Evolutionary conservation across 2,113 vertebrate genomes (phyloP).

Genomic region (Thunnus maccoyii): DNA sequence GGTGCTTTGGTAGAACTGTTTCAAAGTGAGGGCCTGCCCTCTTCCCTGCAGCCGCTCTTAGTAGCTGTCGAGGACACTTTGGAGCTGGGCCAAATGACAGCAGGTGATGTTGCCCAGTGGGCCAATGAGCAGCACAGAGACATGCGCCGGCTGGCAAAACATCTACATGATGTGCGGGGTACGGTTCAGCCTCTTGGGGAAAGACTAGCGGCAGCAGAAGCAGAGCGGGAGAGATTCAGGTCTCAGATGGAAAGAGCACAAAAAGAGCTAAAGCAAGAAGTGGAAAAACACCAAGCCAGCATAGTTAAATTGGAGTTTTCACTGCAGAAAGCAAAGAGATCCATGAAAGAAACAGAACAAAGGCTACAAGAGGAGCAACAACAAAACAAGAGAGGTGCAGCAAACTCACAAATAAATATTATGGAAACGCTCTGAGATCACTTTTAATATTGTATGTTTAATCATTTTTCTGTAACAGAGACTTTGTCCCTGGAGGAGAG

Average conservation of each 20-base stretch:
- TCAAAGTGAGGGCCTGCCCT: slow-evolving; percentile 90
- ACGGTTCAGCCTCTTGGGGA: slow-evolving; percentile 85
- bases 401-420: neutral
- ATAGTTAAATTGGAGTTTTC: slow-evolving; percentile 79
- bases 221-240: slow-evolving; percentile 78
- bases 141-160: slow-evolving; percentile 86
- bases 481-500: slow-evolving; percentile 77
- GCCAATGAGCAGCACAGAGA: slow-evolving; percentile 89
- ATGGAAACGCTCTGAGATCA: neutral
- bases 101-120: slow-evolving; percentile 88
- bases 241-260: slow-evolving; percentile 74
- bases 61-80: slow-evolving; percentile 79
- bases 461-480: slow-evolving; percentile 65
- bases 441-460: neutral
- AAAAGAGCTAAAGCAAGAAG: slow-evolving; percentile 77
- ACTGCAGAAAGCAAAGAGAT: slow-evolving; percentile 73
- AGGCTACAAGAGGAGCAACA: slow-evolving; percentile 82
- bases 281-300: slow-evolving; percentile 70
- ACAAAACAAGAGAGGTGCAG: slow-evolving; percentile 83
- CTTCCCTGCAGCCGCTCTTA: slow-evolving; percentile 86
- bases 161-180: slow-evolving; percentile 86
- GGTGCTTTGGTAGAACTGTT: slow-evolving; percentile 85
- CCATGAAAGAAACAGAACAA: slow-evolving; percentile 66
- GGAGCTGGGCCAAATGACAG: slow-evolving; percentile 82
- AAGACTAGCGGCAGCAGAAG: slow-evolving; percentile 77